Percentiles rank a stretch among this genome's conserved stretches.
Evolutionary conservation across 2,113 vertebrate species (phyloP).

Genomic region (Pungitius pungitius): DNA sequence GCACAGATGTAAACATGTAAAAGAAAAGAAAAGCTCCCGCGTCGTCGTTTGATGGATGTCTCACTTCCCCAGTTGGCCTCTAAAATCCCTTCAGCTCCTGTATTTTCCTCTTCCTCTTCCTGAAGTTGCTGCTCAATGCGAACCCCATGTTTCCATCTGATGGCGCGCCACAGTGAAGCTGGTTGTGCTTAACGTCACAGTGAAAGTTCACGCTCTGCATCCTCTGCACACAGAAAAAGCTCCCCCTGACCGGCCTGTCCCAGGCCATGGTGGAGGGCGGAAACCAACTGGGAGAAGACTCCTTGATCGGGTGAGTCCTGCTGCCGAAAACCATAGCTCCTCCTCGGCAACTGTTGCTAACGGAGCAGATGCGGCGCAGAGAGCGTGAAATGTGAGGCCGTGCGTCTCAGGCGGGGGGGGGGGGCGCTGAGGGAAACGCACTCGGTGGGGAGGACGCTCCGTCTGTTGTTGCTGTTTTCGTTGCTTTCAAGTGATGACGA

Average conservation of each 20-base stretch:
- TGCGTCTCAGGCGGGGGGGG: conserved; percentile 24
- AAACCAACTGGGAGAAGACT: conserved; percentile 90
- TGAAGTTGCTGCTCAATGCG: conserved; percentile 50
- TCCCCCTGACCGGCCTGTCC: conserved; percentile 90
- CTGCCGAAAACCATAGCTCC: conserved; percentile 5
- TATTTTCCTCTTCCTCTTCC: conserved; percentile 60
- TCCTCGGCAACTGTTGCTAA: conserved; percentile 25
- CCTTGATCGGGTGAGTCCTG: conserved; percentile 89
- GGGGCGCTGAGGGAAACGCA: neutral
- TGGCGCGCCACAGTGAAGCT: conserved; percentile 20
- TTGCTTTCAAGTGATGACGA: no score
- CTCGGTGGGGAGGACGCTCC: no score
- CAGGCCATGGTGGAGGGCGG: conserved; percentile 94
- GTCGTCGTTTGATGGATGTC: conserved; percentile 39
- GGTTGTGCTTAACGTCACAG: no score
- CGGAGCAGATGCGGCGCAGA: conserved; percentile 43
- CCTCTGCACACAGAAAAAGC: conserved; percentile 86
- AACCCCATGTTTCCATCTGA: conserved; percentile 65
- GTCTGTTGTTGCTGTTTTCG: no score
- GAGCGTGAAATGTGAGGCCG: conserved; percentile 52
- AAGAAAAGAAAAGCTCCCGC: neutral
- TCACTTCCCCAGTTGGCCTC: conserved; percentile 52
- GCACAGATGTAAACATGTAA: conserved; percentile 13
- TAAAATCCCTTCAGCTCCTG: conserved; percentile 43
- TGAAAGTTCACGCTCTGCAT: no score